Percentiles rank a stretch among this genome's conserved stretches.
phyloP scores from a whole-genome alignment of 2,113 vertebrate species.

The Copsychus sechellarum region DNA sequence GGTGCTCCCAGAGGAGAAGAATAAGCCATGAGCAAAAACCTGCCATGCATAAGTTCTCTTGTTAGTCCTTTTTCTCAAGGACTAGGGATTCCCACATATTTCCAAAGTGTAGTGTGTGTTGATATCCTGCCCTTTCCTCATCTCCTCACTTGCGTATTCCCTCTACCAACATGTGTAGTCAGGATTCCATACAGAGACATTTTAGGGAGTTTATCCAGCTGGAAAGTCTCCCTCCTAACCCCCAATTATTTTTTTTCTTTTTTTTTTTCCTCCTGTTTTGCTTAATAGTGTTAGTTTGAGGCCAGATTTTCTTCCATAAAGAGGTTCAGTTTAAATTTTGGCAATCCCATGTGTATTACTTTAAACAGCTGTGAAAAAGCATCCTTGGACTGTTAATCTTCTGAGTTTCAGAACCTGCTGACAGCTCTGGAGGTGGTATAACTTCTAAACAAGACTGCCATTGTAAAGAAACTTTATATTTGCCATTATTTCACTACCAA shows the following conservation, averaged over 20 bases:
- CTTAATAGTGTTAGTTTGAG: neutral
- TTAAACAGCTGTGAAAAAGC: neutral
- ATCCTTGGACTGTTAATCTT: neutral
- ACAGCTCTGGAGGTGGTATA: neutral
- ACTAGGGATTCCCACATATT: neutral
- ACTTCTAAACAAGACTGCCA: neutral
- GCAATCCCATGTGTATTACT: neutral
- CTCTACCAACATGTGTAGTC: neutral
- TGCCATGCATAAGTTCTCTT: neutral
- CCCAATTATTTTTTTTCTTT: neutral
- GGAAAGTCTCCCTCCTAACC: neutral
- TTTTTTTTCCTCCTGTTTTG: neutral
- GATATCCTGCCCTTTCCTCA: neutral
- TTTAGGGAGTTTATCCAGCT: neutral
- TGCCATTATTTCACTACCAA: neutral
- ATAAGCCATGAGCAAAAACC: neutral
- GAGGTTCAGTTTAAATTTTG: neutral
- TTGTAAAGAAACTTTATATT: neutral
- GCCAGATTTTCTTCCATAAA: neutral
- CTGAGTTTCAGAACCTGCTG: neutral
- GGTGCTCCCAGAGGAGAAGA: neutral
- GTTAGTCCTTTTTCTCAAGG: neutral
- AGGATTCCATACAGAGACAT: neutral
- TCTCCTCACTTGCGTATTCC: neutral
- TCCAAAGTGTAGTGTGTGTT: neutral